phyloP scores from a whole-genome alignment of 2,888 invertebrate species.

The Mythimna vitellina region DNA sequence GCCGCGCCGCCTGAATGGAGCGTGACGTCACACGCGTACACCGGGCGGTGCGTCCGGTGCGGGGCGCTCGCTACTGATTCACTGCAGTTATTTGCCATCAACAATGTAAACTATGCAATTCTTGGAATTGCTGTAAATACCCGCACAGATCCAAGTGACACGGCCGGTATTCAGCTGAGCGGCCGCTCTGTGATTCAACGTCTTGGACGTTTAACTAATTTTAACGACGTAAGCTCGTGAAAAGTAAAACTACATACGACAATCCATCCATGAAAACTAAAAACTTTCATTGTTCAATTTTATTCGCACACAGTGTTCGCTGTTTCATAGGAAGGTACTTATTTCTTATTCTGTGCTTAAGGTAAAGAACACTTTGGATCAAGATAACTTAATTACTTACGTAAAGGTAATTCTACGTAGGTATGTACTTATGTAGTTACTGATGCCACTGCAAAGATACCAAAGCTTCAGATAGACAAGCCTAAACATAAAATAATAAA shows the following conservation, averaged over 20 bases:
- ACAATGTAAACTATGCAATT: conserved; percentile 55
- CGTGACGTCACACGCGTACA: conserved; percentile 61
- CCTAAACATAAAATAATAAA: neutral
- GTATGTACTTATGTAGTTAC: neutral
- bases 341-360: too few species aligned
- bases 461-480: neutral
- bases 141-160: conserved; percentile 14
- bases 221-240: neutral
- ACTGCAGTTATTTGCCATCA: conserved; percentile 38
- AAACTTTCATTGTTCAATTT: neutral
- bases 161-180: neutral
- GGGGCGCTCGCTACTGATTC: conserved; percentile 38
- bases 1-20: conserved; percentile 56
- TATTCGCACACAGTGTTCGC: neutral
- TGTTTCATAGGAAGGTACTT: too few species aligned
- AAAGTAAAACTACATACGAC: neutral
- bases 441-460: neutral
- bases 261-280: too few species aligned
- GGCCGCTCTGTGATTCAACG: conserved; percentile 2
- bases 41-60: conserved; percentile 28
- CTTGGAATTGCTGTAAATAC: conserved; percentile 34
- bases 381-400: neutral
- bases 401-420: neutral
- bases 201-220: conserved; percentile 34
- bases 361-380: neutral